phyloP scores from a whole-genome alignment of 1,140 invertebrate species.

The Solenopsis invicta region DNA sequence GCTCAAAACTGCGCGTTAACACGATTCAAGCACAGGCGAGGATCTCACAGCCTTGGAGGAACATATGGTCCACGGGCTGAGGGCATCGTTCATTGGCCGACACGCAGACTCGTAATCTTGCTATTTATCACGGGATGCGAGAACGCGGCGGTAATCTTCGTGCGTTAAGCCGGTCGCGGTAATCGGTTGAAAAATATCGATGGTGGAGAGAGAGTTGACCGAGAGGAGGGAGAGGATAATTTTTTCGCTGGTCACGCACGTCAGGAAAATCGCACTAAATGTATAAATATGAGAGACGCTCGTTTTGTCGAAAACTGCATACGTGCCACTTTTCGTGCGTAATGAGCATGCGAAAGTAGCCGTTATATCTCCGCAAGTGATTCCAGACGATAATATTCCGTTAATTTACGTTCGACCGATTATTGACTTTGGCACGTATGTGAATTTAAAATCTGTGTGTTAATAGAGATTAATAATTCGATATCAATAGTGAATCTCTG shows the following conservation, averaged over 20 bases:
- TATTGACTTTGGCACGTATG: neutral
- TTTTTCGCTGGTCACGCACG: constrained; percentile 16
- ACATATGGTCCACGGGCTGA: constrained; percentile 83
- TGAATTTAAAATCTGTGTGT: neutral
- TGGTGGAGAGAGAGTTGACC: constrained; percentile 8
- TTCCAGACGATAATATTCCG: neutral
- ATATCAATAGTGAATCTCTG: neutral
- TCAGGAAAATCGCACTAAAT: constrained; percentile 33
- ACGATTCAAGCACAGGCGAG: constrained; percentile 65
- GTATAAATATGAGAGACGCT: constrained; percentile 8
- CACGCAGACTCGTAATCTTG: constrained; percentile 82
- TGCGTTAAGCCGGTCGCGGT: constrained; percentile 72
- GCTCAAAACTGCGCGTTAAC: constrained; percentile 54
- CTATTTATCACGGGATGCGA: constrained; percentile 84
- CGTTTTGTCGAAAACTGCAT: neutral
- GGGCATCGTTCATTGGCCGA: constrained; percentile 78
- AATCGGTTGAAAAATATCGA: constrained; percentile 60
- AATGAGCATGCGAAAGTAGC: neutral
- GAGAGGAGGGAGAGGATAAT: constrained; percentile 9
- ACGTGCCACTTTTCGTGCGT: neutral
- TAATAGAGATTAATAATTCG: neutral
- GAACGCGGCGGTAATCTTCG: constrained; percentile 74
- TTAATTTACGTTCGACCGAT: neutral
- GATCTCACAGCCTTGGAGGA: constrained; percentile 81
- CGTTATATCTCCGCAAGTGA: constrained; percentile 26